Base-by-base conservation (phyloP, 2,797 vertebrate genomes). In the Rhincodon typus region DNA sequence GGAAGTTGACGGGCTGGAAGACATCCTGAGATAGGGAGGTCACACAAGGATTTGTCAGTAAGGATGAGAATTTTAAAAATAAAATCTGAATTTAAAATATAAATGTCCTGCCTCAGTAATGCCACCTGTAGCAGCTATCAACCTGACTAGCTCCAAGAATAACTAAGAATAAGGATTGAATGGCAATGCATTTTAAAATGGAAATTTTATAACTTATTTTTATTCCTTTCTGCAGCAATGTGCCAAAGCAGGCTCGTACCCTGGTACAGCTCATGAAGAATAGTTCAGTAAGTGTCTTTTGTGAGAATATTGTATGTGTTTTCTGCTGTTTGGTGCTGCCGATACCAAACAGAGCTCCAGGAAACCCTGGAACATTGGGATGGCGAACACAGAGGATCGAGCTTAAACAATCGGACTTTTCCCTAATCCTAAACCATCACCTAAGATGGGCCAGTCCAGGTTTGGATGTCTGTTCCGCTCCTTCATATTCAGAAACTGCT, bases 201-300 rank as follows among this genome's bases (percentile, higher is more conserved):
- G 27, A 57, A 12, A 88, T 57, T 88, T 88, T 30, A 34, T n/a
- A 62, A n/a, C 30, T 34, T 67, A 3, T 93, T 21, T 70, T 96
- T 38, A 62, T 38, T 69, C 96, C 34, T 96, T 25, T 86, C 13
- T 57, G n/a, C 96, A 99, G 99, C 42, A 97, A 97, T 95, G 98
- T 99, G 97, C 97, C 98, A 15, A 96, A 57, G 12, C 99, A 99
- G 97, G 98, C 98, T 95, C 96, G 0, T 77, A 95, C 91, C 27
- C 96, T 99, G 91, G 97, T 99, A 96, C 96, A 98, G 5, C 96
- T 96, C 88, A 98, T 99, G 97, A 99, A 97, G 96, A 97, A 96
- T 23, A 98, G 97, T 96, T 50, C 96, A 0, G 99, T 99, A 97
- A 98, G 98, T 98, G 95, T 4, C 94, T 8, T 3, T 62, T 46